Evolutionary conservation across 2,888 invertebrate species (phyloP), one percentile per base, ranked within the genome.

Genomic region (Spodoptera exigua): DNA sequence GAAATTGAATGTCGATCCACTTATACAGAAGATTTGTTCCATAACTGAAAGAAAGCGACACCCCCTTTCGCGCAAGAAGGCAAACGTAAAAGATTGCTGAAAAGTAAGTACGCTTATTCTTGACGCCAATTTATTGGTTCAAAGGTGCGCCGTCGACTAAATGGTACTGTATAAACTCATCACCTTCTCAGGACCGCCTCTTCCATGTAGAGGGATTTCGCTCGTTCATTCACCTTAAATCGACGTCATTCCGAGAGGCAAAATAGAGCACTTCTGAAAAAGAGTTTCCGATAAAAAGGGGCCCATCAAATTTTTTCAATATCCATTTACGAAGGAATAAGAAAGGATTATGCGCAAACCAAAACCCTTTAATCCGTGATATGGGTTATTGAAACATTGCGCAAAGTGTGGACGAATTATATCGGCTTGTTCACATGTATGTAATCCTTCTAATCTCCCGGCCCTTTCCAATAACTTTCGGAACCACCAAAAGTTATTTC

Each of bases 211-310:
- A 85, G 83, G 88, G 90, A 91, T 93, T 91, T 89, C 76, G 89
- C 90, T 91, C 90, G 91, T 92, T 93, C 91, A 91, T 92, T 92
- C 93, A 90, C 90, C 91, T 92, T 92, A 92, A 93, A 92, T 92
- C 88, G 92, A 86, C 88, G 89, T 91, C 91, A 92, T 92, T 93
- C 82, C 82, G 83, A 88, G 80, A 89, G 85, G 90, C 91, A 89
- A 92, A 93, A 91, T 92, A 92, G 90, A 90, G 88, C 88, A 89
- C 87, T 91, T 87, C 87, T 82, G 84, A 88, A 89, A 90, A 91
- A 91, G 90, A 88, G 85, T 88, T 92, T 89, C 85, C 91, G 88
- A 92, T 89, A 90, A 91, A 92, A 89, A 81, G 87, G 74, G 80
- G 82, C 84, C 89, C 84, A 90, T 89, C 88, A 90, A 90, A 88